Conservation (phyloP, 53 echinoderm and acorn worm genomes). For the Echinometra lucunter region DNA sequence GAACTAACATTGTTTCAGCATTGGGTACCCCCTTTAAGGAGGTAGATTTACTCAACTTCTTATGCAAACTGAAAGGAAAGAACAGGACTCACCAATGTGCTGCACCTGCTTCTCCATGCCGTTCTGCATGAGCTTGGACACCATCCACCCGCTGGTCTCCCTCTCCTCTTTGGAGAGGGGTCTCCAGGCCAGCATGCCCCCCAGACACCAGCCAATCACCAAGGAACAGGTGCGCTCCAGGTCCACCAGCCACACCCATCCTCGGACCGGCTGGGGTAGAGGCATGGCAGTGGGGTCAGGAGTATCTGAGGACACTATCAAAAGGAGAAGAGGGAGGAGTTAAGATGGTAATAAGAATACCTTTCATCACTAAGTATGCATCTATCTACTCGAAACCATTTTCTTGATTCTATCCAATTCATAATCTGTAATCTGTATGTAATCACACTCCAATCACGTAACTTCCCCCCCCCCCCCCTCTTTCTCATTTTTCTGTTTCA, state of each 20-base stretch:
- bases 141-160: constrained; percentile 93
- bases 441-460: background rate
- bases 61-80: background rate
- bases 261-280: constrained; percentile 91
- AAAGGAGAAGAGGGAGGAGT: background rate
- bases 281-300: constrained; percentile 94
- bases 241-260: constrained; percentile 99
- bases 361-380: background rate
- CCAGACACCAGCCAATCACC: constrained; percentile 94
- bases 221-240: constrained; percentile 92
- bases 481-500: too few relatives aligned
- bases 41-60: too few relatives aligned
- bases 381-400: background rate
- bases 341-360: background rate
- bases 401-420: background rate
- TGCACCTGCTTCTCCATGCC: constrained; percentile 83
- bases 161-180: constrained; percentile 94
- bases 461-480: too few relatives aligned
- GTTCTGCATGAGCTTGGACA: constrained; percentile 82
- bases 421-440: background rate
- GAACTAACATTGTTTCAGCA: too few relatives aligned
- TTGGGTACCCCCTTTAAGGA: too few relatives aligned
- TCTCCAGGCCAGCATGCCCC: constrained; percentile 96
- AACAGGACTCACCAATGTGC: constrained; percentile 77
- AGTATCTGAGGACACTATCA: constrained; percentile 61